Percentiles rank a stretch among this genome's conserved stretches.
phyloP scores from a whole-genome alignment of 2,797 vertebrate genomes.

The Lutjanus argentimaculatus region DNA sequence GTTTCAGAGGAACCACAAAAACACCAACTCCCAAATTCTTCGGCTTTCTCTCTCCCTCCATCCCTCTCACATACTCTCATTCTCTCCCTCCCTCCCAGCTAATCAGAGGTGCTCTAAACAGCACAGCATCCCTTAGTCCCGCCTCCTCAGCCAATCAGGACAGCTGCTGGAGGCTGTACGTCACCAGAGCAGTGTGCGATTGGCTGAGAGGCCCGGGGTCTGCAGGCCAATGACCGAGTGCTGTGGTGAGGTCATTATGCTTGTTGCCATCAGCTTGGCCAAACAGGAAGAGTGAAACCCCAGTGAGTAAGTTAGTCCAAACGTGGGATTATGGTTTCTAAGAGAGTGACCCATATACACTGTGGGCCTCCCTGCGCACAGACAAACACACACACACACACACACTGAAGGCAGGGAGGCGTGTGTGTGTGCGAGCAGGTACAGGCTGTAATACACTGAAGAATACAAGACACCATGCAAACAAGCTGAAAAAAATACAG shows the following conservation, averaged over 20 bases:
- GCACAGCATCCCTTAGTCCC: constrained; percentile 64
- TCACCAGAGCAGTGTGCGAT: constrained; percentile 84
- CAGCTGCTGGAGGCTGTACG: constrained; percentile 71
- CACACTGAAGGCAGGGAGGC: background rate
- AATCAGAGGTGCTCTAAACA: constrained; percentile 81
- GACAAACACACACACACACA: constrained; percentile 45
- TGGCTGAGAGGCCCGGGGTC: constrained; percentile 72
- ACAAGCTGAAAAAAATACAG: constrained; percentile 21
- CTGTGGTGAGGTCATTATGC: constrained; percentile 89
- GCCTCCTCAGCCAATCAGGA: constrained; percentile 74
- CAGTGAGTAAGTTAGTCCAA: constrained; percentile 74
- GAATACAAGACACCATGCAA: constrained; percentile 27
- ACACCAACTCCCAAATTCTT: constrained; percentile 69
- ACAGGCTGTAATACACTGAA: constrained; percentile 29
- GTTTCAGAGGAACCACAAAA: constrained; percentile 61
- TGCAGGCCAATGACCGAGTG: constrained; percentile 84
- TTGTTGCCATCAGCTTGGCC: constrained; percentile 86
- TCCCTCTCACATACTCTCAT: constrained; percentile 21
- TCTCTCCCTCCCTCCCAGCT: constrained; percentile 63
- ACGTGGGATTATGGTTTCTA: constrained; percentile 71
- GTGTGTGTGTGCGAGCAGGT: constrained; percentile 20
- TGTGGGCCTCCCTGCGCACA: constrained; percentile 30
- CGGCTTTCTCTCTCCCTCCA: constrained; percentile 18
- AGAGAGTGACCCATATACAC: constrained; percentile 75
- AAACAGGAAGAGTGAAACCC: constrained; percentile 83